Conservation (phyloP, 1,140 invertebrate species). For the Drosophila erecta region DNA sequence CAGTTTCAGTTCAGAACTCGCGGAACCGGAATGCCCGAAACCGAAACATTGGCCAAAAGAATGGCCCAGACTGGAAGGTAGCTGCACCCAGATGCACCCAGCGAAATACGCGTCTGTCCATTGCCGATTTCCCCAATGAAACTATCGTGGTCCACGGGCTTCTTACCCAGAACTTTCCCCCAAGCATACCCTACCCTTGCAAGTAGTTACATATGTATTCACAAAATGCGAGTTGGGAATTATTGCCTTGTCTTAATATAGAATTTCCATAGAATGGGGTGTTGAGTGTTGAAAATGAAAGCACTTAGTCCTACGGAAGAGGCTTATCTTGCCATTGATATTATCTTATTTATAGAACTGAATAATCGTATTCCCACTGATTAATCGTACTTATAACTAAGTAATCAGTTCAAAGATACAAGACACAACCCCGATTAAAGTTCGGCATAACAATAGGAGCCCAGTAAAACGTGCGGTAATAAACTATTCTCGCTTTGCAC, state of each 20-base stretch:
- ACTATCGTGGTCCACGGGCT: neutral
- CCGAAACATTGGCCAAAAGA: conserved; percentile 14
- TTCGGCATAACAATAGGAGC: conserved; percentile 7
- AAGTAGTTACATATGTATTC: too few relatives aligned
- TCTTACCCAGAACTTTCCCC: neutral
- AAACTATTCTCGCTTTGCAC: conserved; percentile 4
- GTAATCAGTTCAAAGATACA: too few relatives aligned
- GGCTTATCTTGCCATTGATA: too few relatives aligned
- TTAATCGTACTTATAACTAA: neutral
- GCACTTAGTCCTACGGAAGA: neutral
- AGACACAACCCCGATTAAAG: neutral
- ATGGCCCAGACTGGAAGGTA: conserved; percentile 7
- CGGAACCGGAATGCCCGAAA: conserved; percentile 29
- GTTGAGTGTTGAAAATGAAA: neutral
- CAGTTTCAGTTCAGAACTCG: conserved; percentile 31
- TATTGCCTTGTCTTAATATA: neutral
- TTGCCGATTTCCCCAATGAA: neutral
- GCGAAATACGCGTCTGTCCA: neutral
- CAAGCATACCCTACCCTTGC: neutral
- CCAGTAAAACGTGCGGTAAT: neutral
- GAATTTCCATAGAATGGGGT: too few relatives aligned
- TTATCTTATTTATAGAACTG: too few relatives aligned
- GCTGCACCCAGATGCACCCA: conserved; percentile 18
- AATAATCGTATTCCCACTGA: neutral
- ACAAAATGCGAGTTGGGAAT: too few relatives aligned